A percentile compares a stretch with the other conserved stretches of the same genome.
Conservation (phyloP, 2,888 invertebrate genomes). For the Drosophila picticornis region DNA sequence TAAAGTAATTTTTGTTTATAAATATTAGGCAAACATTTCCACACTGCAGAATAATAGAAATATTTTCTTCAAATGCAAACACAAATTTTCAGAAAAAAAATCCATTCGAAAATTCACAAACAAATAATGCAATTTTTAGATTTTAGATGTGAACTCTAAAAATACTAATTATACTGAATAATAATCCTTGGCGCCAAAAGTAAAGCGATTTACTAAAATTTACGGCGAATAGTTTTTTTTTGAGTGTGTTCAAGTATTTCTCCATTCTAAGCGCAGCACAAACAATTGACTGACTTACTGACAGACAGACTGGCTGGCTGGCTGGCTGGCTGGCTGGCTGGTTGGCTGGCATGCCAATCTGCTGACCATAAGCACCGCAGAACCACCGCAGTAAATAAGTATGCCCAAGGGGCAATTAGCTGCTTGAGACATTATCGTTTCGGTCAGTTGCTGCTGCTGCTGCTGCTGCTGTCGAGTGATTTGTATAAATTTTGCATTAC, state of each 20-base stretch:
- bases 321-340: background rate
- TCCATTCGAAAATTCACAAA: background rate
- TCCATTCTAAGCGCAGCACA: constrained; percentile 2
- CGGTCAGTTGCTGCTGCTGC: constrained; percentile 19
- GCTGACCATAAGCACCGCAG: constrained; percentile 3
- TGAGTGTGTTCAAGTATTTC: background rate
- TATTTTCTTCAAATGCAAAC: background rate
- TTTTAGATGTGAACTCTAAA: background rate
- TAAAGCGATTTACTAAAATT: background rate
- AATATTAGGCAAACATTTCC: background rate
- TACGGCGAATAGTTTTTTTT: background rate
- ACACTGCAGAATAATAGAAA: background rate
- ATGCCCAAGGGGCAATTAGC: constrained; percentile 63
- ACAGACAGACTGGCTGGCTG: background rate
- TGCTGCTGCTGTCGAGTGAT: constrained; percentile 45
- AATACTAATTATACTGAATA: background rate
- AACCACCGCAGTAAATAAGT: constrained; percentile 1
- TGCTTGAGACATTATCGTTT: constrained; percentile 60
- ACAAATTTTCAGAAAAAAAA: background rate
- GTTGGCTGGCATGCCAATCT: constrained; percentile 16
- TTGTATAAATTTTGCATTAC: constrained; percentile 77
- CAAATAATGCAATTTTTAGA: background rate
- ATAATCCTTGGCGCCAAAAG: background rate
- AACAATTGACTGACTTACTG: constrained; percentile 8
- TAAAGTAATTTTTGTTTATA: background rate